A percentile compares a stretch with the other conserved stretches of the same genome.
Conservation (phyloP, 37 sponge, comb jelly and placozoan species). For the Cladorhizidae sp. region DNA sequence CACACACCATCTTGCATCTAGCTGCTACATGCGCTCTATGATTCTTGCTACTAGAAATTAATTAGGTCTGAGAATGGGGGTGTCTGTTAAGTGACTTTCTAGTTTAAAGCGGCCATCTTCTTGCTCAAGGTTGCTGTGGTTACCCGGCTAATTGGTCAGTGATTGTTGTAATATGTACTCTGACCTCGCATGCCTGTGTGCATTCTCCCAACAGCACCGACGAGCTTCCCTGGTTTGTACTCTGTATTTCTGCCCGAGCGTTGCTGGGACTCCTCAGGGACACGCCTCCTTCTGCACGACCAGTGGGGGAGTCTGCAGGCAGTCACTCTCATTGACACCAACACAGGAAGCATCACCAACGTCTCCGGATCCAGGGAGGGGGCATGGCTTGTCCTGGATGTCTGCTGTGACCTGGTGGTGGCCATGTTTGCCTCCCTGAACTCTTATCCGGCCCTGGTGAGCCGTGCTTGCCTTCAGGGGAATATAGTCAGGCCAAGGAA, state of each 20-base stretch:
- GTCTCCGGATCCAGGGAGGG: constrained; percentile 41
- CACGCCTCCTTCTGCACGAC: constrained; percentile 28
- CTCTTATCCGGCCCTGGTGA: constrained; percentile 62
- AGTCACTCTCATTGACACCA: constrained; percentile 32
- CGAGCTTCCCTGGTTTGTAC: constrained; percentile 79
- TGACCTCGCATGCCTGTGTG: neutral
- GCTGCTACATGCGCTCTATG: too few relatives aligned
- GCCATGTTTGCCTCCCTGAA: constrained; percentile 65
- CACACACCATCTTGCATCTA: too few relatives aligned
- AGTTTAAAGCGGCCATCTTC: too few relatives aligned
- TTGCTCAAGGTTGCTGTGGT: too few relatives aligned
- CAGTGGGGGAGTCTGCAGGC: constrained; percentile 41
- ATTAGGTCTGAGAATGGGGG: too few relatives aligned
- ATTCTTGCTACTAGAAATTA: too few relatives aligned
- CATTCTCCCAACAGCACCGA: neutral
- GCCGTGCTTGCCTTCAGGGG: too few relatives aligned
- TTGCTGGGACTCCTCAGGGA: constrained; percentile 64
- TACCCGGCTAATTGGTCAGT: too few relatives aligned
- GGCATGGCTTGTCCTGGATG: constrained; percentile 78
- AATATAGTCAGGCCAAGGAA: too few relatives aligned
- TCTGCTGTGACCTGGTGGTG: constrained; percentile 55
- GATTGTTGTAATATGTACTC: neutral
- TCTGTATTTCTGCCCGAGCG: constrained; percentile 39
- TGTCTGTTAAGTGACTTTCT: too few relatives aligned
- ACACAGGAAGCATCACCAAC: neutral